phyloP scores from a whole-genome alignment of 2,113 vertebrate species.

The Eubucco bourcierii region DNA sequence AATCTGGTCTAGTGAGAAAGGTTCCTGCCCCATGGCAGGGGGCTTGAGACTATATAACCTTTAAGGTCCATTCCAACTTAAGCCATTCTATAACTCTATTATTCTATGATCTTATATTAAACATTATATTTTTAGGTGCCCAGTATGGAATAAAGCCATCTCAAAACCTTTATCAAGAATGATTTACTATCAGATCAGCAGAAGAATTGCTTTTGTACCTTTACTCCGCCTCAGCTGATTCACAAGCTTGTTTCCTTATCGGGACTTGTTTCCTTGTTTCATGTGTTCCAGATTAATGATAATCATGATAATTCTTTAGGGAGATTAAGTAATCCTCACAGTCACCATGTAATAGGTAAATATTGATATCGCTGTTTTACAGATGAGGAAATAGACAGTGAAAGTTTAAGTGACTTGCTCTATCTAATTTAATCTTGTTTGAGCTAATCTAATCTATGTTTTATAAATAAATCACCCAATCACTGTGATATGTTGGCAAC shows the following conservation, averaged over 20 bases:
- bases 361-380: constrained; percentile 29
- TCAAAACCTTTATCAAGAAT: not conserved
- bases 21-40: too few relatives aligned
- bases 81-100: too few relatives aligned
- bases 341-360: constrained; percentile 40
- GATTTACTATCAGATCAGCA: not conserved
- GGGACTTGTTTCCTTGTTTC: constrained; percentile 32
- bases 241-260: constrained; percentile 44
- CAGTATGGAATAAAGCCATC: not conserved
- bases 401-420: constrained; percentile 55
- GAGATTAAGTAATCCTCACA: constrained; percentile 61
- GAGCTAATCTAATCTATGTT: constrained; percentile 63
- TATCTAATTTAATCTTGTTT: constrained; percentile 66
- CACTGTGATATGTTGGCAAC: constrained; percentile 39
- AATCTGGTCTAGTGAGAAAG: too few relatives aligned
- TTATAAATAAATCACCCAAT: constrained; percentile 62
- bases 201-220: constrained; percentile 25
- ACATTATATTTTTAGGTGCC: not conserved
- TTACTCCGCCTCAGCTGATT: constrained; percentile 22
- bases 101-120: not conserved
- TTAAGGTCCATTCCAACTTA: too few relatives aligned
- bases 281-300: constrained; percentile 59
- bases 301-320: constrained; percentile 59
- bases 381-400: constrained; percentile 51
- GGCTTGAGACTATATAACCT: too few relatives aligned